A percentile compares a stretch with the other conserved stretches of the same genome.
These are phyloP conservation scores for Crossocerus cetratus DNA, from an alignment of 2,888 invertebrate species.

Conservation along the genomic window DNA sequence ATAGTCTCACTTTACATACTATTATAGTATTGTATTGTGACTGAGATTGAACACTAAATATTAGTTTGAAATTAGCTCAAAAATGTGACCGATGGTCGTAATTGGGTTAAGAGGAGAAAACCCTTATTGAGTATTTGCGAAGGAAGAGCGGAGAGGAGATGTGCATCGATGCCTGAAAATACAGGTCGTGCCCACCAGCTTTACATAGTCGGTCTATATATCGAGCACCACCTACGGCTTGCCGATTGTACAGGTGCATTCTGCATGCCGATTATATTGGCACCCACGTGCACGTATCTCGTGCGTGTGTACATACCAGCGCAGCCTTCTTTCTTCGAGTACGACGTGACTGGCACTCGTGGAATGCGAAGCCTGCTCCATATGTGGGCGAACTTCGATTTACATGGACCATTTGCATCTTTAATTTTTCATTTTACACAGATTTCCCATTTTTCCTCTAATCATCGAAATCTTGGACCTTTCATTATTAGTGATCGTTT, in stretches of 20 bases:
- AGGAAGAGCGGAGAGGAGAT: slow-evolving; percentile 28
- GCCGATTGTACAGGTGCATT: slow-evolving; percentile 41
- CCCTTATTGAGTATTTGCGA: background rate
- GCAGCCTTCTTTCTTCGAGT: slow-evolving; percentile 39
- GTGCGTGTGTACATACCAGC: slow-evolving; percentile 22
- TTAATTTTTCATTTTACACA: no score
- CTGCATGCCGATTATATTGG: slow-evolving; percentile 16
- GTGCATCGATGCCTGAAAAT: slow-evolving; percentile 53
- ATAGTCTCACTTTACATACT: no score
- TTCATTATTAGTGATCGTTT: no score
- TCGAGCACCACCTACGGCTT: slow-evolving; percentile 41
- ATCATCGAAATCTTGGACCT: no score
- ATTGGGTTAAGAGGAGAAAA: background rate
- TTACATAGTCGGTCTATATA: slow-evolving; percentile 28
- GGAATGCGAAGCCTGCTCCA: slow-evolving; percentile 42
- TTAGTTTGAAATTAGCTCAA: no score
- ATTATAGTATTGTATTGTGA: no score
- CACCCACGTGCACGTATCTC: slow-evolving; percentile 39
- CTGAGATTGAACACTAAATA: no score
- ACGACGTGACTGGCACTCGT: slow-evolving; percentile 47
- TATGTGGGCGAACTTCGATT: slow-evolving; percentile 30
- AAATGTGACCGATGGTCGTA: no score
- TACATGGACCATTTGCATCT: slow-evolving; percentile 7
- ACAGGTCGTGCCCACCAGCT: slow-evolving; percentile 56
- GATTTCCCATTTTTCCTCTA: background rate